Evolutionary conservation across 2,888 invertebrate species (phyloP).

Genomic region (Thalpophila matura): DNA sequence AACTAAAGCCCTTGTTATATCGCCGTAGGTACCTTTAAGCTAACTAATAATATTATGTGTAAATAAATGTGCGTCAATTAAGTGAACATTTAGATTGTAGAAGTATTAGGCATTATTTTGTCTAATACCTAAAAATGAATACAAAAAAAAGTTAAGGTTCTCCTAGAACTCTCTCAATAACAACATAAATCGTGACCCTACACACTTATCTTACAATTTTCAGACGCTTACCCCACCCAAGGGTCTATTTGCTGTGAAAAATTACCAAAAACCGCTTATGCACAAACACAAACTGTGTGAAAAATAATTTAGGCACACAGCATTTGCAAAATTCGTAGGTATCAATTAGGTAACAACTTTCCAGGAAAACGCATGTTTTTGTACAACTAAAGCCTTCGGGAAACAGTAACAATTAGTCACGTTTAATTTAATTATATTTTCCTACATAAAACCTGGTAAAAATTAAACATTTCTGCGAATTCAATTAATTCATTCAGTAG

Average conservation of each 20-base stretch:
- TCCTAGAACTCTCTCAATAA: conserved; percentile 2
- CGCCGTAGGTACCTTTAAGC: conserved; percentile 8
- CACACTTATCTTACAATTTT: conserved; percentile 46
- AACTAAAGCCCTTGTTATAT: conserved; percentile 31
- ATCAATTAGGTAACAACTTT: conserved; percentile 7
- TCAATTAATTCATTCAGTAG: conserved; percentile 5
- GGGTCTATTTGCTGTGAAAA: conserved; percentile 42
- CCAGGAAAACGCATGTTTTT: conserved; percentile 20
- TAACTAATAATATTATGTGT: conserved; percentile 1
- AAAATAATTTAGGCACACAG: conserved; percentile 6
- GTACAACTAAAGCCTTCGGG: conserved; percentile 20
- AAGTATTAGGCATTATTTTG: background rate
- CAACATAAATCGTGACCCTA: conserved; percentile 44
- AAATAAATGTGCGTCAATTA: background rate
- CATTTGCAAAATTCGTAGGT: background rate
- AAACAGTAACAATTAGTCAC: conserved; percentile 7
- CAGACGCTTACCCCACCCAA: conserved; percentile 26
- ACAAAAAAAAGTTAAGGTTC: background rate
- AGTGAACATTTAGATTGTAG: background rate
- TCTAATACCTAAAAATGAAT: background rate
- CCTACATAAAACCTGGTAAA: background rate
- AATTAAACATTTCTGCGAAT: conserved; percentile 14
- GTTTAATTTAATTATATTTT: conserved; percentile 23
- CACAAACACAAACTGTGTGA: conserved; percentile 14
- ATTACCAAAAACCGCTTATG: conserved; percentile 14